These are phyloP conservation scores for Sinonovacula constricta DNA, from an alignment of 1,140 invertebrate genomes.

Conservation along the genomic window DNA sequence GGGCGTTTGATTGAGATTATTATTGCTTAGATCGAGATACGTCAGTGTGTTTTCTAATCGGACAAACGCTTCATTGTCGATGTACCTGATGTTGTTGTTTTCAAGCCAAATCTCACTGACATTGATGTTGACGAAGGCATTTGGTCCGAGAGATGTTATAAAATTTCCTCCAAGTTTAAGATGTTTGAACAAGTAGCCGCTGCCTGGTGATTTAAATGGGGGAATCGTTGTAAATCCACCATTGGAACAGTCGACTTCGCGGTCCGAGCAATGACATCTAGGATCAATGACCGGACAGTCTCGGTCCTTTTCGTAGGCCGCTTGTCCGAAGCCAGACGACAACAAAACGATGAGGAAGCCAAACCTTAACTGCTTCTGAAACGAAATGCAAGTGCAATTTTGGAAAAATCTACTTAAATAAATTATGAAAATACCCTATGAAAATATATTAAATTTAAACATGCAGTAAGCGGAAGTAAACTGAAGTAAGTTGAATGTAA, in stretches of 20 bases:
- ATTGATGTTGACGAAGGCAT: constrained; percentile 19
- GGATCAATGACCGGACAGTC: too few species aligned
- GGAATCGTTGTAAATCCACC: constrained; percentile 14
- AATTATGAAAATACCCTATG: too few species aligned
- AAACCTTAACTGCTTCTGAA: too few species aligned
- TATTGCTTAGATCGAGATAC: constrained; percentile 19
- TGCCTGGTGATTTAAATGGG: background rate
- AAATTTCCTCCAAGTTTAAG: constrained; percentile 26
- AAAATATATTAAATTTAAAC: too few species aligned
- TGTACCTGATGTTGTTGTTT: constrained; percentile 28
- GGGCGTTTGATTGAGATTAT: background rate
- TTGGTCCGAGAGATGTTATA: background rate
- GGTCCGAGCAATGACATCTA: constrained; percentile 22
- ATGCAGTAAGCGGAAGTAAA: too few species aligned
- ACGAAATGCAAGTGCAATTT: too few species aligned
- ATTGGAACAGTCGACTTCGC: constrained; percentile 17
- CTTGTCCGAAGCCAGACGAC: too few species aligned
- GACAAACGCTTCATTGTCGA: constrained; percentile 9
- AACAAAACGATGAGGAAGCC: too few species aligned
- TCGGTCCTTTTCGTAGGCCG: too few species aligned
- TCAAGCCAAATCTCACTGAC: constrained; percentile 4
- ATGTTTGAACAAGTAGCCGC: background rate
- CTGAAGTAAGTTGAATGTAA: too few species aligned
- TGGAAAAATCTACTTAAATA: too few species aligned
- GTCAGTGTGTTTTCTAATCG: constrained; percentile 9